phyloP scores from a whole-genome alignment of 2,797 vertebrate genomes.

The Pelochelys cantorii region DNA sequence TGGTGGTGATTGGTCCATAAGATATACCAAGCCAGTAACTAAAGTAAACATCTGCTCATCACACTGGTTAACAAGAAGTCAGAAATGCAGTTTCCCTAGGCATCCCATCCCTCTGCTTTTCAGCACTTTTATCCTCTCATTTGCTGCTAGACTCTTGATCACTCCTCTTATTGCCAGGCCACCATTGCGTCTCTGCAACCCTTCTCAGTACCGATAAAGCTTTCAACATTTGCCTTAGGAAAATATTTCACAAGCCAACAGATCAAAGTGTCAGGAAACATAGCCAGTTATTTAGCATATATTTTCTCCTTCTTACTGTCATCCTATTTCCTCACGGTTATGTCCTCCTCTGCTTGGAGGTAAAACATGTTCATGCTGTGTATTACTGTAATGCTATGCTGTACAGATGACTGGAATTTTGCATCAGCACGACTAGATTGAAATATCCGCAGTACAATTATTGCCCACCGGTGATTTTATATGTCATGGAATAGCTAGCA shows the following conservation, averaged over 20 bases:
- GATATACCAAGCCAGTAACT: no score
- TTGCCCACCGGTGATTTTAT: not conserved
- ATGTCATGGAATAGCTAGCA: fast-evolving
- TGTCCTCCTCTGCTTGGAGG: not conserved
- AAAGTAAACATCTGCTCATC: no score
- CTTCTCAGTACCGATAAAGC: not conserved
- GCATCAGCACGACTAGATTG: not conserved
- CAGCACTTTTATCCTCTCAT: not conserved
- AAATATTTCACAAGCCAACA: not conserved
- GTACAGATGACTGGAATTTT: fast-evolving
- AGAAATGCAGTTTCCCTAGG: no score
- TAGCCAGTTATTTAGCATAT: not conserved
- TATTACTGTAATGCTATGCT: not conserved
- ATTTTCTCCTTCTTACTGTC: not conserved
- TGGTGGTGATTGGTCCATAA: no score
- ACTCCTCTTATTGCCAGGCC: not conserved
- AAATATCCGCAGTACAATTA: constrained; percentile 11
- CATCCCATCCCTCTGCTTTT: not conserved
- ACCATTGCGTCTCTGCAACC: not conserved
- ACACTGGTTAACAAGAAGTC: no score
- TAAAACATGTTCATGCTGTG: not conserved
- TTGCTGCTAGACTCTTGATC: not conserved
- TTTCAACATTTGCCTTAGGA: not conserved
- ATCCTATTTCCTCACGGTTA: not conserved
- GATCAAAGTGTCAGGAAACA: not conserved